Base-by-base conservation (phyloP, 2,888 invertebrate genomes). In the Apeira syringaria region DNA sequence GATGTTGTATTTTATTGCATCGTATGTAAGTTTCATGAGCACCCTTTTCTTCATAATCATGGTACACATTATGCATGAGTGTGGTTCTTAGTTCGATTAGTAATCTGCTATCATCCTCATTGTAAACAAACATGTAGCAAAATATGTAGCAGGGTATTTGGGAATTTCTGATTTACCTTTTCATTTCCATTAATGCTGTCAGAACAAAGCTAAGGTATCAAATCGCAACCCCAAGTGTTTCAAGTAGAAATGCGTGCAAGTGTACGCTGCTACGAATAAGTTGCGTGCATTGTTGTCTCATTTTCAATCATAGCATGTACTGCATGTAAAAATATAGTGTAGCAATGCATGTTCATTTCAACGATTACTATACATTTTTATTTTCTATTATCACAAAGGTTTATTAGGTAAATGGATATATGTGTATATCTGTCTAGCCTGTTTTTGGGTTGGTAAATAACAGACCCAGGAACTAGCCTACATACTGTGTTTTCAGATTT, bases 81-180 rank as follows among this genome's bases (percentile, higher is more conserved):
- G 88, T 88, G 88, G 88, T 88, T 88, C 64, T 68, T 71, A 68
- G 68, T n/a, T n/a, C n/a, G n/a, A n/a, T n/a, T n/a, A n/a, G n/a
- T n/a, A n/a, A n/a, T n/a, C n/a, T 15, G 35, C 1, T 22, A 3
- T 8, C 26, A 34, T 33, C 8, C 1, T 30, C 29, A 39, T 38
- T 17, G 15, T 28, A 30, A 30, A 24, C 10, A 9, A 2, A 20
- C 20, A 4, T 20, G 2, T 15, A 4, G 2, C 15, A 15, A 3
- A 15, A 15, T 15, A n/a, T n/a, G n/a, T n/a, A n/a, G n/a, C n/a
- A n/a, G n/a, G n/a, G n/a, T n/a, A n/a, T n/a, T n/a, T n/a, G n/a
- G n/a, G n/a, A n/a, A n/a, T n/a, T n/a, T n/a, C n/a, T n/a, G n/a
- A n/a, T n/a, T n/a, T n/a, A n/a, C n/a, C n/a, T n/a, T n/a, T n/a